Conservation (phyloP, 2,797 vertebrate genomes). For the Xenops minutus region DNA sequence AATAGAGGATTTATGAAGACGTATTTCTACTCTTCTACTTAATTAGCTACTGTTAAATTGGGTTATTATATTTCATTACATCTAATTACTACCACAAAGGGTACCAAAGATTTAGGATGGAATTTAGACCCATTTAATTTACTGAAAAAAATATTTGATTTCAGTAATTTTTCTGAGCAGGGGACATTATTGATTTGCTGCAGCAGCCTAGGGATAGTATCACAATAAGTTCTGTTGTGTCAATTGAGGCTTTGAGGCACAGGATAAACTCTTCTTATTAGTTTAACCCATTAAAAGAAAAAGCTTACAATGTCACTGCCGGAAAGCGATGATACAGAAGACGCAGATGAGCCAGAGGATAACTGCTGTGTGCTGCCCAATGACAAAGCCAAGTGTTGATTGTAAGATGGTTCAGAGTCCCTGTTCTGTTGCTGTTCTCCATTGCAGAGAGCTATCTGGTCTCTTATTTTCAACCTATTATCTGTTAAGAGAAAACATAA, state of each 20-base stretch:
- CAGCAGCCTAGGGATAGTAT: not conserved
- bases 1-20: not conserved
- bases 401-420: conserved; percentile 83
- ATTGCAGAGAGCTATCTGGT: conserved; percentile 66
- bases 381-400: conserved; percentile 86
- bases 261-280: not conserved
- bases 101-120: not conserved
- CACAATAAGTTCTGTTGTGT: not conserved
- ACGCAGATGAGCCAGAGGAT: conserved; percentile 86
- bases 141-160: not conserved
- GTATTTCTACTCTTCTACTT: not conserved
- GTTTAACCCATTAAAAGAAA: conserved; percentile 6
- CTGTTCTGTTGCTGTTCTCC: conserved; percentile 82
- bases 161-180: not conserved
- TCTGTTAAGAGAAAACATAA: conserved; percentile 60
- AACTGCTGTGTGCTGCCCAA: conserved; percentile 88
- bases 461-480: conserved; percentile 72
- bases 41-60: not conserved
- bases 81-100: not conserved
- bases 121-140: not conserved
- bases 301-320: conserved; percentile 92
- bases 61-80: not conserved
- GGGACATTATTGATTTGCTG: not conserved
- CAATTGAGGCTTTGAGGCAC: not conserved
- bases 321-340: conserved; percentile 92